A percentile compares a stretch with the other conserved stretches of the same genome.
Conservation (phyloP, 2,113 vertebrate genomes). For the Sinocyclocheilus anophthalmus region DNA sequence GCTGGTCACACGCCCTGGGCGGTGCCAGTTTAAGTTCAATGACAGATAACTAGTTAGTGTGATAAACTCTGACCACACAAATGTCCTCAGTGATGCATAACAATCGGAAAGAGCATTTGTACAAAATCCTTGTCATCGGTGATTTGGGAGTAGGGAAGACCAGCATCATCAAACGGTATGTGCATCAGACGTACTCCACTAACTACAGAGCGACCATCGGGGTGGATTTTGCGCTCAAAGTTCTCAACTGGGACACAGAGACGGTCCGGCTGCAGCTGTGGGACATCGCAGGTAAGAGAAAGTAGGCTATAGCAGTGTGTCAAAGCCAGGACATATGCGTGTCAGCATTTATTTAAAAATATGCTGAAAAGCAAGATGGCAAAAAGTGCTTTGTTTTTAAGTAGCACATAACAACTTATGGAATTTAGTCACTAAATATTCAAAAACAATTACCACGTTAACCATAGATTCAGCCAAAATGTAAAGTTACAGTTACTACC, state of each 20-base stretch:
- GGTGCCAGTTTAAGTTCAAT: constrained; percentile 25
- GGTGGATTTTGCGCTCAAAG: constrained; percentile 96
- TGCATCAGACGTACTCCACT: constrained; percentile 86
- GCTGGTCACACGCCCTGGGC: constrained; percentile 58
- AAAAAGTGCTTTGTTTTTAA: not conserved
- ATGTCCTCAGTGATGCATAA: constrained; percentile 80
- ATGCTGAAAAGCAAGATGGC: not conserved
- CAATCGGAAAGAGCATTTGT: constrained; percentile 86
- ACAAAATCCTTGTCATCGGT: constrained; percentile 69
- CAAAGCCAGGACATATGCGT: not conserved
- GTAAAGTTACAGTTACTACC: no score
- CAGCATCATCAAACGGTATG: constrained; percentile 86
- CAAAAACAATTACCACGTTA: not conserved
- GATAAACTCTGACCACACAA: constrained; percentile 40
- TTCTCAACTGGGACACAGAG: constrained; percentile 91
- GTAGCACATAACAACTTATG: not conserved
- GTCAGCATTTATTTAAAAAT: constrained; percentile 7
- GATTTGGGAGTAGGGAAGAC: constrained; percentile 80
- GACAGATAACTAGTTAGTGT: constrained; percentile 49
- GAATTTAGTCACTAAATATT: not conserved
- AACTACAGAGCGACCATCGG: constrained; percentile 94
- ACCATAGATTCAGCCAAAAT: not conserved
- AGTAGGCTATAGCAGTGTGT: not conserved
- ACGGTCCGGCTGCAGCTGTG: constrained; percentile 89
- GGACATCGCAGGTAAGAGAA: constrained; percentile 79